phyloP scores from a whole-genome alignment of 30 jellyfish, hydroid and myxozoan species.

The Aurelia sp. region DNA sequence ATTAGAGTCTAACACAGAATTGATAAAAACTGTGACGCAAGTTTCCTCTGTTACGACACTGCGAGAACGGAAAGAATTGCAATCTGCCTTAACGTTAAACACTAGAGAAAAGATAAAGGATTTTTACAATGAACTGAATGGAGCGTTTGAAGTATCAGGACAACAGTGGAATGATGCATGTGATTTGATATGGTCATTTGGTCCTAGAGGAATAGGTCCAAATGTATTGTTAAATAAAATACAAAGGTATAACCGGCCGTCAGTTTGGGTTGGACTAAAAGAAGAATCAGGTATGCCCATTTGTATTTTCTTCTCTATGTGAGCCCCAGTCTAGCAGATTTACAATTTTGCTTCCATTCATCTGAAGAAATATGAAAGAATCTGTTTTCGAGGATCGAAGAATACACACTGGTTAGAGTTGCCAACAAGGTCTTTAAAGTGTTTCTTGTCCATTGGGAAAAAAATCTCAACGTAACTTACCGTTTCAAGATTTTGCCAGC shows the following conservation, averaged over 20 bases:
- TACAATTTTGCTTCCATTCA: too few relatives aligned
- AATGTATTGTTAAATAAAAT: slow-evolving; percentile 80
- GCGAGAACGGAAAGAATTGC: slow-evolving; percentile 68
- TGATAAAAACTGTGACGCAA: slow-evolving; percentile 64
- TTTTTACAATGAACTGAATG: slow-evolving; percentile 53
- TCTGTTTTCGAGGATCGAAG: too few relatives aligned
- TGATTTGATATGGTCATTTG: slow-evolving; percentile 91
- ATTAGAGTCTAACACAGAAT: slow-evolving; percentile 68
- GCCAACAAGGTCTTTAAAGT: too few relatives aligned
- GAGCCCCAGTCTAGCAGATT: too few relatives aligned
- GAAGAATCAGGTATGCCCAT: slow-evolving; percentile 1
- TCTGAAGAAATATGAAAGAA: too few relatives aligned
- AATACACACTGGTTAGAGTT: too few relatives aligned
- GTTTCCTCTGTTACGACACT: slow-evolving; percentile 64
- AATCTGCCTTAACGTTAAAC: slow-evolving; percentile 36
- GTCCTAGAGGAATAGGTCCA: slow-evolving; percentile 92
- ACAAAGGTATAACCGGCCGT: slow-evolving; percentile 70
- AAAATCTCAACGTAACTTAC: too few relatives aligned
- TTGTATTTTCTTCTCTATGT: too few relatives aligned
- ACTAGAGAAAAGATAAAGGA: slow-evolving; percentile 42
- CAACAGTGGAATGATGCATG: slow-evolving; percentile 72
- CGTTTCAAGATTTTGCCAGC: too few relatives aligned
- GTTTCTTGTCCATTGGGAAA: too few relatives aligned
- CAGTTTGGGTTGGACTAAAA: slow-evolving; percentile 77
- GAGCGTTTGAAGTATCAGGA: slow-evolving; percentile 69